These are phyloP conservation scores for Hedychridium roseum DNA, from an alignment of 2,888 invertebrate genomes.

Conservation along the genomic window DNA sequence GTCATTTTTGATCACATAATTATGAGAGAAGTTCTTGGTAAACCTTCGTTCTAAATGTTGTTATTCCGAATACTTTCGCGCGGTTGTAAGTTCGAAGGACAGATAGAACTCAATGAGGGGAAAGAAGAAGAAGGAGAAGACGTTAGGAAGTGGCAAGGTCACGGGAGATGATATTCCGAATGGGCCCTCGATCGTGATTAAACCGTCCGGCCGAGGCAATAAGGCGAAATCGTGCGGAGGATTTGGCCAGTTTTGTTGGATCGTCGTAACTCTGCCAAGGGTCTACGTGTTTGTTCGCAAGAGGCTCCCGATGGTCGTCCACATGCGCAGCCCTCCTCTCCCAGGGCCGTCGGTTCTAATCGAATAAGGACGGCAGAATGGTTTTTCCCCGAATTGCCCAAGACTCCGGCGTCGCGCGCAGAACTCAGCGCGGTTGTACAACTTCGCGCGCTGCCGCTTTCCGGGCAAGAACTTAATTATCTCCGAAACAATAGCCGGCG, in stretches of 20 bases:
- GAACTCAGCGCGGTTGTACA: slow-evolving; percentile 20
- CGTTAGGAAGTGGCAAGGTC: background rate
- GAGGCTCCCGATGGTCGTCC: slow-evolving; percentile 36
- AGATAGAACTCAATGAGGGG: too few species aligned
- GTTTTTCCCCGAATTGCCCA: slow-evolving; percentile 51
- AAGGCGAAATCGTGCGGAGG: too few species aligned
- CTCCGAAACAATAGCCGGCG: slow-evolving; percentile 54
- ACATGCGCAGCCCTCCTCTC: slow-evolving; percentile 21
- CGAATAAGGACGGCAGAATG: slow-evolving; percentile 44
- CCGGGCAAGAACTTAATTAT: slow-evolving; percentile 56
- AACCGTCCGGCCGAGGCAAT: too few species aligned
- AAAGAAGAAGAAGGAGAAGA: background rate
- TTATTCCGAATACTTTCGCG: too few species aligned
- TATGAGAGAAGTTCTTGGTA: too few species aligned
- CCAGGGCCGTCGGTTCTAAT: slow-evolving; percentile 34
- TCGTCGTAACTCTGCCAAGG: too few species aligned
- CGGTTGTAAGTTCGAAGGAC: too few species aligned
- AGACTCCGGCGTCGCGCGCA: slow-evolving; percentile 34
- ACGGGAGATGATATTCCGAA: too few species aligned
- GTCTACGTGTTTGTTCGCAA: slow-evolving; percentile 30
- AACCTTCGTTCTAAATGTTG: too few species aligned
- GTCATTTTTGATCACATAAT: too few species aligned
- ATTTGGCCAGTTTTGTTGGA: too few species aligned
- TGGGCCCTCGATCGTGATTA: too few species aligned
- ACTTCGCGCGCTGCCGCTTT: slow-evolving; percentile 27